Percentiles rank a stretch among this genome's conserved stretches.
Conservation (phyloP, 2,113 vertebrate genomes). For the Pomatorhinus ruficollis region DNA sequence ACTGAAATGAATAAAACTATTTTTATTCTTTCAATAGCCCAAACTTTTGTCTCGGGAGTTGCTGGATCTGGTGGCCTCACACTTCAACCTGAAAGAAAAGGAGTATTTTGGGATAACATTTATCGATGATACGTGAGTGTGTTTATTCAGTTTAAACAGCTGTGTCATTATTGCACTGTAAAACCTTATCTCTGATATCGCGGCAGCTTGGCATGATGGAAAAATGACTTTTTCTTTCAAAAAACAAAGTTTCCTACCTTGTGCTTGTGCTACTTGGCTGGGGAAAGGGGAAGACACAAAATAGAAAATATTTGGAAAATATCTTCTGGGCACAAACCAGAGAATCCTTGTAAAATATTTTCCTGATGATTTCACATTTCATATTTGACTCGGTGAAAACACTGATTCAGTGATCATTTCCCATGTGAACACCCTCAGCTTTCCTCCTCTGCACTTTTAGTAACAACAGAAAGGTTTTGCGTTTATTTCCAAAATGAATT, state of each 20-base stretch:
- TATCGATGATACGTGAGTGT: slow-evolving; percentile 90
- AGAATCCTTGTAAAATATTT: neutral
- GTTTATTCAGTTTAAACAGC: neutral
- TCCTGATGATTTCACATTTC: neutral
- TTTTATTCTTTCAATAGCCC: slow-evolving; percentile 77
- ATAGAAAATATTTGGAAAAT: neutral
- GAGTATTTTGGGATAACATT: slow-evolving; percentile 97
- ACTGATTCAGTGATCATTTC: neutral
- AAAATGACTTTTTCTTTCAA: neutral
- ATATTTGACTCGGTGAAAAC: neutral
- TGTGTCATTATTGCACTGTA: neutral
- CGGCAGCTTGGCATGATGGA: neutral
- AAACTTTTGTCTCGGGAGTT: slow-evolving; percentile 93
- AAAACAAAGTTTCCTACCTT: neutral
- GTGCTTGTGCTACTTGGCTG: neutral
- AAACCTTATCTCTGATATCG: rapidly evolving
- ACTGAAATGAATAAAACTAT: neutral
- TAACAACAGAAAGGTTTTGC: neutral
- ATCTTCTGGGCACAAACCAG: neutral
- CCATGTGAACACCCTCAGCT: neutral
- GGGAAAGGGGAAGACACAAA: neutral
- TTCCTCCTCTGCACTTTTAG: neutral
- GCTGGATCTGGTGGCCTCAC: slow-evolving; percentile 93
- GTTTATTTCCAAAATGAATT: neutral
- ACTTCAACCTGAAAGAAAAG: slow-evolving; percentile 98